These are phyloP conservation scores for Gastracanthus pulcherrimus DNA, from an alignment of 2,888 invertebrate species.

Conservation along the genomic window DNA sequence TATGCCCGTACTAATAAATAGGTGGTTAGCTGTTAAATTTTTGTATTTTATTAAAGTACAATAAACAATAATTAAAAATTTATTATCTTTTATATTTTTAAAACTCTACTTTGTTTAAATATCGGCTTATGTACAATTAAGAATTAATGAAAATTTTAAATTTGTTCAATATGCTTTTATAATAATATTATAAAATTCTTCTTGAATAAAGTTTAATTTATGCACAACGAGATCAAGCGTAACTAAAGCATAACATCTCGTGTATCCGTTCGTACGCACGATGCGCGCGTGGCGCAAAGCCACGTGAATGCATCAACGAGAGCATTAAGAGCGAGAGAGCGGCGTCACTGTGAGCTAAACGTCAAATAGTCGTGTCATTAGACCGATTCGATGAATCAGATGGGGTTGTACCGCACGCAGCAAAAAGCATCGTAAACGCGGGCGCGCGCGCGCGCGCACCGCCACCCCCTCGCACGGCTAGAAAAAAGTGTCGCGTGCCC, in stretches of 20 bases:
- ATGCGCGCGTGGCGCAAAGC: not conserved
- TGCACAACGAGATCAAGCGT: not conserved
- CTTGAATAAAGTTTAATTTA: not conserved
- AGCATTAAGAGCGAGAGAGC: conserved; percentile 36
- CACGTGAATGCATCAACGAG: conserved; percentile 56
- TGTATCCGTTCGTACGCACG: not conserved
- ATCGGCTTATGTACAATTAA: too few species aligned
- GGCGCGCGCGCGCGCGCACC: conserved; percentile 4
- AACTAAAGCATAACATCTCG: not conserved
- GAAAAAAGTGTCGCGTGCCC: conserved; percentile 70
- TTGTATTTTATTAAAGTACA: too few species aligned
- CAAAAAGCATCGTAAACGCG: conserved; percentile 9
- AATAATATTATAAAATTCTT: too few species aligned
- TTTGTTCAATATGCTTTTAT: too few species aligned
- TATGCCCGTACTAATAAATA: too few species aligned
- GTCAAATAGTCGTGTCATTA: conserved; percentile 74
- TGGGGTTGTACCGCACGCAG: conserved; percentile 66
- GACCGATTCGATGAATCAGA: conserved; percentile 72
- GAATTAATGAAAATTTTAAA: too few species aligned
- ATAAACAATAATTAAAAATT: too few species aligned
- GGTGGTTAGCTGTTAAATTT: too few species aligned
- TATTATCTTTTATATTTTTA: too few species aligned
- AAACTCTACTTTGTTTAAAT: too few species aligned
- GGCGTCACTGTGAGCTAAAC: conserved; percentile 62
- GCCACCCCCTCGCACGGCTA: conserved; percentile 64